Evolutionary conservation across 2,113 vertebrate genomes (phyloP).

Genomic region (Sphaerodactylus townsendi): DNA sequence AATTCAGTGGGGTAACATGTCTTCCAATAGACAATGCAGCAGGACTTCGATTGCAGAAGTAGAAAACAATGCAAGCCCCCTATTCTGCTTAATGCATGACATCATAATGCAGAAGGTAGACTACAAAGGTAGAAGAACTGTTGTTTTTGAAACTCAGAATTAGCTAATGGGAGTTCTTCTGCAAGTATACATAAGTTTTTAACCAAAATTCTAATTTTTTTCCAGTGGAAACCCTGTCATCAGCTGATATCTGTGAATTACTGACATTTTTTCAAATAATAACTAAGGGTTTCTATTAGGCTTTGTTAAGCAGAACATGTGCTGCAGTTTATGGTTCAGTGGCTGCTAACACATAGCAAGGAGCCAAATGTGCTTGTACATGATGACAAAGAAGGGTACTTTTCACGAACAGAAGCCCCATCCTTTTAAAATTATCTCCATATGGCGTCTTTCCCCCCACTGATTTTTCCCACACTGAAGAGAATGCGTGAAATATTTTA

Average conservation of each 20-base stretch:
- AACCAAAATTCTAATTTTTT: not conserved
- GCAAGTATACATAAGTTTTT: not conserved
- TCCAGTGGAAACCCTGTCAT: not conserved
- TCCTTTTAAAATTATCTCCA: conserved; percentile 11
- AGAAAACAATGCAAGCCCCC: too few relatives aligned
- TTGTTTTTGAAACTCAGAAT: not conserved
- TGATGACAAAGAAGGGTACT: not conserved
- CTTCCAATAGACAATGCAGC: too few relatives aligned
- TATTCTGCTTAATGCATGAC: too few relatives aligned
- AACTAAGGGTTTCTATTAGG: not conserved
- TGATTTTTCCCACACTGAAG: not conserved
- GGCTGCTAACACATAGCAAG: conserved; percentile 5
- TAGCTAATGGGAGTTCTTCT: too few relatives aligned
- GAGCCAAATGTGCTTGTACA: conserved; percentile 12
- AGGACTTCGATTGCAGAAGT: too few relatives aligned
- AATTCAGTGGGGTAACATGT: too few relatives aligned
- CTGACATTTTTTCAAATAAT: not conserved
- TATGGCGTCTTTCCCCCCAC: not conserved
- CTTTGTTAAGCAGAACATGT: conserved; percentile 12
- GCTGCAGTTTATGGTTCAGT: conserved; percentile 9
- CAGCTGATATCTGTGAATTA: not conserved
- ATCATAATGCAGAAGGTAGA: too few relatives aligned
- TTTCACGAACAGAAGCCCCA: conserved; percentile 15
- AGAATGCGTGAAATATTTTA: not conserved
- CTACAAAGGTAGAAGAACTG: not conserved